These are phyloP conservation scores for Tuberolachnus salignus DNA, from an alignment of 2,888 invertebrate species.

Conservation along the genomic window DNA sequence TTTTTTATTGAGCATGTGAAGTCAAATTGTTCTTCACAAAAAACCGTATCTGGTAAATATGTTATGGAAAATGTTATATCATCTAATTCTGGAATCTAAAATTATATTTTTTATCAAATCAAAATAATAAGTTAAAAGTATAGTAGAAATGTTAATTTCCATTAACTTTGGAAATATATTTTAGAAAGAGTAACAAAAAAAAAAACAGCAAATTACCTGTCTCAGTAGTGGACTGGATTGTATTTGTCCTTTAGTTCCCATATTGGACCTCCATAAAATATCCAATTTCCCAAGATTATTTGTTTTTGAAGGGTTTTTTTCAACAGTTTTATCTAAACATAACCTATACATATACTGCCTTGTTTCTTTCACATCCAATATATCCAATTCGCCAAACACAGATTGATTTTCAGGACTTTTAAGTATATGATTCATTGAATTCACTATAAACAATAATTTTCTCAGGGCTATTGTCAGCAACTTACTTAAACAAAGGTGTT, in stretches of 20 bases:
- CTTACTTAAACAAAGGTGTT: too few species aligned
- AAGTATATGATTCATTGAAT: slow-evolving; percentile 73
- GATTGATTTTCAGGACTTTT: slow-evolving; percentile 67
- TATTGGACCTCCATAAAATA: slow-evolving; percentile 96
- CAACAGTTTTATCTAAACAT: slow-evolving; percentile 77
- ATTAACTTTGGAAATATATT: too few species aligned
- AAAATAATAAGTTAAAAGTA: too few species aligned
- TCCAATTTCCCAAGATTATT: slow-evolving; percentile 93
- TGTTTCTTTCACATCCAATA: slow-evolving; percentile 86
- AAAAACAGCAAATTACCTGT: slow-evolving; percentile 67
- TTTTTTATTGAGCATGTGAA: slow-evolving; percentile 79
- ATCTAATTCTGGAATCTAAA: slow-evolving; percentile 74
- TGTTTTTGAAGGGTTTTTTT: slow-evolving; percentile 77
- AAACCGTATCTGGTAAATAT: slow-evolving; percentile 81
- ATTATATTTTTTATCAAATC: slow-evolving; percentile 43
- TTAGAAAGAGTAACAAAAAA: not conserved
- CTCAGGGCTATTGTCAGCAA: too few species aligned
- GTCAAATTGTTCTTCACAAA: slow-evolving; percentile 81
- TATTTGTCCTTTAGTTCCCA: slow-evolving; percentile 94
- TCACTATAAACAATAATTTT: slow-evolving; percentile 64
- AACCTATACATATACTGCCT: slow-evolving; percentile 95
- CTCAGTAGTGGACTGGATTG: slow-evolving; percentile 95
- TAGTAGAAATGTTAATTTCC: too few species aligned
- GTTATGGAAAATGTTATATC: slow-evolving; percentile 87
- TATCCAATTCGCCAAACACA: slow-evolving; percentile 78